Evolutionary conservation across 2,113 vertebrate genomes (phyloP), one percentile per base, ranked within the genome.

Genomic region (Ranitomeya imitator): DNA sequence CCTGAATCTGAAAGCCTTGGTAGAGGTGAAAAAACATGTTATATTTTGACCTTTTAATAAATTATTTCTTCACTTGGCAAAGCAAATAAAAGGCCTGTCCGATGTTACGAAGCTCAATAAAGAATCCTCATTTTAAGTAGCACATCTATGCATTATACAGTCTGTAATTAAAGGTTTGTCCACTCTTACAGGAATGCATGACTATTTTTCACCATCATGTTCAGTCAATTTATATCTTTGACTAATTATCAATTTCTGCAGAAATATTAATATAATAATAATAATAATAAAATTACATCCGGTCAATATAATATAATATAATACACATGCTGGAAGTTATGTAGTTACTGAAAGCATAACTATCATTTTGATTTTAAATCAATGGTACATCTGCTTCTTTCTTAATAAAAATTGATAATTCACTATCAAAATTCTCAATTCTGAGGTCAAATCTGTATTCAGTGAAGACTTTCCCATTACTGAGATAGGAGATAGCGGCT

Each of bases 21-120:
- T 63, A 45, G 52, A 63, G 11, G 31, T 45, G 21, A 87, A 31
- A 73, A 31, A 88, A 74, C 86, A 74, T 71, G 71, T 81, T 82
- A 21, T 37, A 74, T 52, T 74, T n/a, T 51, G 81, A 88, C 63
- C 65, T 82, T 31, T 73, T 61, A 59, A 73, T 81, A 81, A 60
- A 82, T 26, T 23, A 80, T 57, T 67, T 71, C 67, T 79, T 23
- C 23, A 51, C 19, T 61, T 76, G 74, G 16, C 19, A 57, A 45
- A 21, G 19, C 10, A 55, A 78, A 78, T 15, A 78, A 52, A 78
- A 78, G 12, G 10, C 19, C 37, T n/a, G 51, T 52, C 9, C 51
- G 12, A 55, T 21, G n/a, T n/a, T 55, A 54, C 11, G 55, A n/a
- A 78, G 45, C 51, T 54, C 76, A 21, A 55, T 78, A 54, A 55